Conservation (phyloP, 2,888 invertebrate species). For the Plebejus melissa region DNA sequence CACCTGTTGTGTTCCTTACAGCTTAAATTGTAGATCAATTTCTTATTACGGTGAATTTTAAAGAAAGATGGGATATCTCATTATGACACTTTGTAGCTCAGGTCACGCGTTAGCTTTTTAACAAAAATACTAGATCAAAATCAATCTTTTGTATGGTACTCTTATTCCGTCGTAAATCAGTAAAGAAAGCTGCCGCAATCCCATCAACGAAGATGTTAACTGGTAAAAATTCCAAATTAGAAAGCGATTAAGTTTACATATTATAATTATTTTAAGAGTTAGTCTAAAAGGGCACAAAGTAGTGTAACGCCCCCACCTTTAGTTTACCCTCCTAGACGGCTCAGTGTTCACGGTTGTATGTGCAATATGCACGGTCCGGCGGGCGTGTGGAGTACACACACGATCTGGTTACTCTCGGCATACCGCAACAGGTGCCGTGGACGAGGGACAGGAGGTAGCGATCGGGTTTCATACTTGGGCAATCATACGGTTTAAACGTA, state of each 20-base stretch:
- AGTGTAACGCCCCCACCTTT: background rate
- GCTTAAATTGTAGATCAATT: background rate
- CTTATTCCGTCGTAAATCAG: too few species aligned
- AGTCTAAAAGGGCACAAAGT: background rate
- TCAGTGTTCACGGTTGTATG: background rate
- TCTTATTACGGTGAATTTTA: background rate
- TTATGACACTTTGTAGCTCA: too few species aligned
- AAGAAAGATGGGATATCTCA: background rate
- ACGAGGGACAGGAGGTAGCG: constrained; percentile 7
- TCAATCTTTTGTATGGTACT: too few species aligned
- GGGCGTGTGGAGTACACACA: constrained; percentile 34
- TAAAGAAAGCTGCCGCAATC: too few species aligned
- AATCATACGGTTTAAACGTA: background rate
- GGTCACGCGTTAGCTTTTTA: too few species aligned
- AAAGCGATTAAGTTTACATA: too few species aligned
- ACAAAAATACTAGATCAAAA: too few species aligned
- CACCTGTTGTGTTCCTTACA: background rate
- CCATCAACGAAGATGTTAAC: too few species aligned
- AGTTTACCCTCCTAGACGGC: background rate
- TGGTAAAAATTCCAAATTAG: too few species aligned
- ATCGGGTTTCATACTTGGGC: background rate
- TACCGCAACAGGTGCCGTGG: constrained; percentile 40
- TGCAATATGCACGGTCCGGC: constrained; percentile 6
- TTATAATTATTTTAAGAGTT: too few species aligned
- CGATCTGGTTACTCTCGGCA: constrained; percentile 43